Percentiles rank a stretch among this genome's conserved stretches.
Conservation (phyloP, 2,797 vertebrate genomes). For the Distichodus sexfasciatus region DNA sequence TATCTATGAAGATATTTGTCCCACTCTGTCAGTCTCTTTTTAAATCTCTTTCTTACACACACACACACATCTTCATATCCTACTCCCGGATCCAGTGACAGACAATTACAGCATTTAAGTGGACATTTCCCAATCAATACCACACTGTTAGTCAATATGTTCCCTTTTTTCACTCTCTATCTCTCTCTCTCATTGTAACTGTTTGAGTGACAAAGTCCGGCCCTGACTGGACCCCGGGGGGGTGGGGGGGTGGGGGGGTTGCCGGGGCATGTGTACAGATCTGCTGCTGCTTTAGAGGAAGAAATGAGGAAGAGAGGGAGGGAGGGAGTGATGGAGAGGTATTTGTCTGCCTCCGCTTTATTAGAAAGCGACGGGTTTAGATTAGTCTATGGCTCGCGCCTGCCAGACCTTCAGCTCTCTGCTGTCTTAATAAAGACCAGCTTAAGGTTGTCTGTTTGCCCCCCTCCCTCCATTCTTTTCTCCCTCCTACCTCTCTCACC, state of each 20-base stretch:
- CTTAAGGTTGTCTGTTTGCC: conserved; percentile 46
- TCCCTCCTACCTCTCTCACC: neutral
- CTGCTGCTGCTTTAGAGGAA: conserved; percentile 7
- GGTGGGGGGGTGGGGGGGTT: no score
- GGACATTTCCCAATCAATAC: conserved; percentile 38
- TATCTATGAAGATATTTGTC: neutral
- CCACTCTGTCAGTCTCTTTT: neutral
- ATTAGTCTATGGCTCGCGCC: conserved; percentile 44
- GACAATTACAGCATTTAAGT: conserved; percentile 35
- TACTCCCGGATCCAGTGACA: conserved; percentile 9
- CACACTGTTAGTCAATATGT: conserved; percentile 31
- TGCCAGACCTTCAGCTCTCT: conserved; percentile 45
- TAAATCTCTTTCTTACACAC: neutral
- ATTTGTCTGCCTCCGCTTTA: conserved; percentile 61
- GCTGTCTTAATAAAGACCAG: conserved; percentile 66
- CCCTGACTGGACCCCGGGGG: no score
- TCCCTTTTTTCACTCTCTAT: conserved; percentile 6
- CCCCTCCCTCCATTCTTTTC: neutral
- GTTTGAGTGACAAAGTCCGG: no score
- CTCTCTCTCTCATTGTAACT: conserved; percentile 5
- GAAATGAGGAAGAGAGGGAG: conserved; percentile 9
- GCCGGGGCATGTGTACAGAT: no score
- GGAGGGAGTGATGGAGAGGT: conserved; percentile 43
- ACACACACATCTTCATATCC: neutral
- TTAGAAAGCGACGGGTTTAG: conserved; percentile 61